Percentiles rank a stretch among this genome's conserved stretches.
Evolutionary conservation across 2,797 vertebrate genomes (phyloP).

Genomic region (Tinamus major): DNA sequence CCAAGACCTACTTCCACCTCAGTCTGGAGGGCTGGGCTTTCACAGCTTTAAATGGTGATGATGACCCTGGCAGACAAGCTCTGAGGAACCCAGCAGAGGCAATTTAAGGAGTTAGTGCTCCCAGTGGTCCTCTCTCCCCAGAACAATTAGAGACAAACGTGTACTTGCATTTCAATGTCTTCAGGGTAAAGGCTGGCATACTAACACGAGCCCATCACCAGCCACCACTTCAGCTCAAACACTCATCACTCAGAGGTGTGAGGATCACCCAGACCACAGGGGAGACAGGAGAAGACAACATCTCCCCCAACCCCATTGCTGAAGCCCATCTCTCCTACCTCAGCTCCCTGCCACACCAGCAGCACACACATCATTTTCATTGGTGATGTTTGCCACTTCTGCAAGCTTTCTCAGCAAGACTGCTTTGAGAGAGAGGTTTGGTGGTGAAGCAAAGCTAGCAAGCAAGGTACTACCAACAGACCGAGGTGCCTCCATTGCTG

Average conservation of each 20-base stretch:
- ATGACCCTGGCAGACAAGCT: neutral
- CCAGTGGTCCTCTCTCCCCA: neutral
- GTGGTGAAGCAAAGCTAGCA: neutral
- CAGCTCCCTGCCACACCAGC: neutral
- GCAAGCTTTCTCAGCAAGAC: neutral
- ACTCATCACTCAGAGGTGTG: rapidly evolving
- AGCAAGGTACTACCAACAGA: rapidly evolving
- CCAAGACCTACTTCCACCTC: neutral
- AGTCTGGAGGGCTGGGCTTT: neutral
- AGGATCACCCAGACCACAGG: neutral
- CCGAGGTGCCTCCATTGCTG: neutral
- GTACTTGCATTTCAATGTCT: slow-evolving; percentile 47
- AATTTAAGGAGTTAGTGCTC: slow-evolving; percentile 40
- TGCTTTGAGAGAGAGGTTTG: neutral
- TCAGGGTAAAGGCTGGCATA: neutral
- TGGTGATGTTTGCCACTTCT: neutral
- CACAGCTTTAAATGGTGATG: neutral
- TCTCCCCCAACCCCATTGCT: neutral
- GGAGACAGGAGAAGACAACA: neutral
- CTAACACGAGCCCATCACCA: neutral
- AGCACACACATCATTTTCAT: neutral
- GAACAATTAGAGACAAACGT: slow-evolving; percentile 43
- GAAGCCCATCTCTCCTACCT: rapidly evolving
- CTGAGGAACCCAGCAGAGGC: neutral
- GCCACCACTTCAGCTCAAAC: neutral